Evolutionary conservation across 2,797 vertebrate species (phyloP), one percentile per base, ranked within the genome.

Genomic region (Setipinna tenuifilis): DNA sequence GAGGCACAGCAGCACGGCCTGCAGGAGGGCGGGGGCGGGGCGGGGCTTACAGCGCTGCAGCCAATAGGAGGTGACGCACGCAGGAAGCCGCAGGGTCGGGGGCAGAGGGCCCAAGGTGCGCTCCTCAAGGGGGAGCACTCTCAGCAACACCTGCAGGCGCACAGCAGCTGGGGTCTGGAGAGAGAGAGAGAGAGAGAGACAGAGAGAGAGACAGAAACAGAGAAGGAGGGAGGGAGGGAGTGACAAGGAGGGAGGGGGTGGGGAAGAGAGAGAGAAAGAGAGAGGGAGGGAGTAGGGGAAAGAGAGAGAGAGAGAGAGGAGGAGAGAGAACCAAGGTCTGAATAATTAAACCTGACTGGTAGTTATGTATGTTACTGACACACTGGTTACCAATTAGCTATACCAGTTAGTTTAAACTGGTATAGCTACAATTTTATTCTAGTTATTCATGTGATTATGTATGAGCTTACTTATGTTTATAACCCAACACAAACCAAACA

Each of bases 51-150:
- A 92, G 84, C 92, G 91, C 86, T 82, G 85, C 87, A 95, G 80
- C 98, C 98, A 99, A 89, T 96, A 98, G 90, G 93, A 95, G 0
- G 95, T 97, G 82, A 96, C 95, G 84, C 96, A 97, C 62, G 96
- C 12, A 21, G 96, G 93, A 85, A 99, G 90, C 35, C 93, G 93
- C 83, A 98, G 85, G 83, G 94, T 91, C 17, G 89, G 71, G 7
- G 96, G 97, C 71, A 97, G 0, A 0, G 92, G 21, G 58, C 94
- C 91, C 59, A 98, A 88, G 41, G 85, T 41, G 10, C 88, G 88
- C 68, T 92, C 93, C 17, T 94, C 95, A 85, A 96, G 93, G 25
- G 94, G 93, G 23, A 99, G 90, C 0, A 96, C 95, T 68, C 96
- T 94, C 31, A 97, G 92, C 59, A 99, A 91, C 85, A 96, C 91